phyloP scores from a whole-genome alignment of 1,140 invertebrate species.

The Leptopilina boulardi region DNA sequence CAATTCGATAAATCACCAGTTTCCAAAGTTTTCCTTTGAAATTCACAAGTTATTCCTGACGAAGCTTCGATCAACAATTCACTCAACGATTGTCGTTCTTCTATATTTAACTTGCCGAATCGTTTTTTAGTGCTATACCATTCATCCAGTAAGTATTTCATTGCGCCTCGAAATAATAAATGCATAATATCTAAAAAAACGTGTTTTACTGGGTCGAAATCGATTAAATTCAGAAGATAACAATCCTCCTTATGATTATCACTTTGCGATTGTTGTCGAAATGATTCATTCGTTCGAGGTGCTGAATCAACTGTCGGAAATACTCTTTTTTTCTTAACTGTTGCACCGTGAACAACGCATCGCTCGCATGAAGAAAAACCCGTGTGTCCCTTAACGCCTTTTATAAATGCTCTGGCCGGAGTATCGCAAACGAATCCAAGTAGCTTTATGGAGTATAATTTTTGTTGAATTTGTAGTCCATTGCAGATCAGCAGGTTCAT shows the following conservation, averaged over 20 bases:
- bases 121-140: neutral
- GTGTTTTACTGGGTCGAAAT: constrained; percentile 27
- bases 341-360: too few relatives aligned
- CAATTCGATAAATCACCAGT: constrained; percentile 12
- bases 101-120: neutral
- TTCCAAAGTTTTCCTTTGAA: constrained; percentile 29
- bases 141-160: neutral
- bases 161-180: constrained; percentile 23
- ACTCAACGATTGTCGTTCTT: neutral
- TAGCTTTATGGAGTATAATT: constrained; percentile 19
- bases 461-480: neutral
- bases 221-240: neutral
- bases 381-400: too few relatives aligned
- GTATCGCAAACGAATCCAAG: constrained; percentile 45
- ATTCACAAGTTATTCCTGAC: neutral
- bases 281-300: neutral
- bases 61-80: neutral
- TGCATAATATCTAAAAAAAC: constrained; percentile 41
- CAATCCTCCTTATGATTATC: neutral
- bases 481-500: neutral
- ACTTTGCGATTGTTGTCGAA: neutral
- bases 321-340: too few relatives aligned
- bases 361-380: too few relatives aligned
- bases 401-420: constrained; percentile 43
- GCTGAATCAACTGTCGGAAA: neutral